Conservation (phyloP, 2,888 invertebrate species). For the Diarsia rubi region DNA sequence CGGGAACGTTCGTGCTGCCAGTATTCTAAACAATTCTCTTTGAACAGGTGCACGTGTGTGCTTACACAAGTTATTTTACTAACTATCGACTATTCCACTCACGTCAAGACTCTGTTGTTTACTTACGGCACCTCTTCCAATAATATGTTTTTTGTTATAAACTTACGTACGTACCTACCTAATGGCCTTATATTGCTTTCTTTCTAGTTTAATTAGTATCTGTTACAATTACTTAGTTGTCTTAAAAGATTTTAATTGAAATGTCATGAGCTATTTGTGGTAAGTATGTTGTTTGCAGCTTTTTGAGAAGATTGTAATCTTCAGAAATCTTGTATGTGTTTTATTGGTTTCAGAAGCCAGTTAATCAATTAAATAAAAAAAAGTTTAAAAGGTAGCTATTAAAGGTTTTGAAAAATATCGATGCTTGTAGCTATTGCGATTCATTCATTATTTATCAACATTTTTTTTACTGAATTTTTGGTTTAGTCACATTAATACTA, state of each 20-base stretch:
- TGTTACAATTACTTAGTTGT: constrained; percentile 26
- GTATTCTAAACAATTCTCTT: constrained; percentile 82
- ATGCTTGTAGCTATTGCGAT: not conserved
- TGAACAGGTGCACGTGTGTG: constrained; percentile 87
- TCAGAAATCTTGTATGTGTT: not conserved
- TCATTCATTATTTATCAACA: no score
- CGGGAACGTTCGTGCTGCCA: constrained; percentile 65
- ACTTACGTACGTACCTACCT: constrained; percentile 20
- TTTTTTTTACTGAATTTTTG: no score
- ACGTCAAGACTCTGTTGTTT: constrained; percentile 73
- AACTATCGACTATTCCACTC: constrained; percentile 77
- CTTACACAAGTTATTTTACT: constrained; percentile 83
- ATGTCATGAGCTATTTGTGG: constrained; percentile 7
- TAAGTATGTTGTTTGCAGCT: not conserved
- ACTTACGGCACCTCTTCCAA: constrained; percentile 55
- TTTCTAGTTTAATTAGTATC: constrained; percentile 38
- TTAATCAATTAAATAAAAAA: not conserved
- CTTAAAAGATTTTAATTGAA: not conserved
- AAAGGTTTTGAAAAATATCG: not conserved
- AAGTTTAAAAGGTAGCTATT: no score
- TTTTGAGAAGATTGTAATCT: not conserved
- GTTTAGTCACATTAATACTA: no score
- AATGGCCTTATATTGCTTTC: constrained; percentile 38
- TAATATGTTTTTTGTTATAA: constrained; percentile 41
- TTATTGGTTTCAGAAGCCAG: not conserved